Evolutionary conservation across 2,888 invertebrate genomes (phyloP), one percentile per base, ranked within the genome.

Genomic region (Phania funesta): DNA sequence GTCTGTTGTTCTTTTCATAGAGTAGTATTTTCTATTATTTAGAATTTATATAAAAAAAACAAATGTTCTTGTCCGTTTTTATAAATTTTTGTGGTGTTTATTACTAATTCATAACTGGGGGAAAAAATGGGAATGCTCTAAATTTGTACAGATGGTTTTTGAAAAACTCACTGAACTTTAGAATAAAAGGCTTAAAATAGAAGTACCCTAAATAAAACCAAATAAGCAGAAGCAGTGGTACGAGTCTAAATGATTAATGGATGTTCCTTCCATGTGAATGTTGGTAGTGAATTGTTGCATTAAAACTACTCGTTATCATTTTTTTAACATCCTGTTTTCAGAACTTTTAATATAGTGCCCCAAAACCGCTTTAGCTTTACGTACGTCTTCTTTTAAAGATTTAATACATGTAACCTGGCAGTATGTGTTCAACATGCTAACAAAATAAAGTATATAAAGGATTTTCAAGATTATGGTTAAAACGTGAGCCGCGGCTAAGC

Each of bases 51-150:
- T 16, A 38, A 65, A 11, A 8, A 50, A 65, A 38, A 32, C 29
- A 32, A 13, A 20, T 64, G 26, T 46, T 20, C 8, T 52, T 68
- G 26, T 3, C 35, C 4, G 9, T 32, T 32, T 35, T 16, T 35
- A 11, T 38, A 56, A 2, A 65, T 29, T 75, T 67, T 58, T 58
- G 7, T 56, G 24, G 50, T 68, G 75, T 76, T 76, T 52, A 62
- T 60, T 54, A 54, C 22, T 44, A 52, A 68, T 62, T 76, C 52
- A 60, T 13, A 44, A 46, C 26, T 38, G 35, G 20, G 29, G 11
- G 13, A 58, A 48, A 18, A 38, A 9, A 24, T 18, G 9, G 16
- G 16, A 44, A 22, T 64, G 20, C 32, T 74, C 52, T 24, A 32
- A 46, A 54, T 54, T 54, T 62, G 7, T 29, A 26, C 11, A 60